Base-by-base conservation (phyloP, 2,888 invertebrate species). In the Drosophila pegasa region DNA sequence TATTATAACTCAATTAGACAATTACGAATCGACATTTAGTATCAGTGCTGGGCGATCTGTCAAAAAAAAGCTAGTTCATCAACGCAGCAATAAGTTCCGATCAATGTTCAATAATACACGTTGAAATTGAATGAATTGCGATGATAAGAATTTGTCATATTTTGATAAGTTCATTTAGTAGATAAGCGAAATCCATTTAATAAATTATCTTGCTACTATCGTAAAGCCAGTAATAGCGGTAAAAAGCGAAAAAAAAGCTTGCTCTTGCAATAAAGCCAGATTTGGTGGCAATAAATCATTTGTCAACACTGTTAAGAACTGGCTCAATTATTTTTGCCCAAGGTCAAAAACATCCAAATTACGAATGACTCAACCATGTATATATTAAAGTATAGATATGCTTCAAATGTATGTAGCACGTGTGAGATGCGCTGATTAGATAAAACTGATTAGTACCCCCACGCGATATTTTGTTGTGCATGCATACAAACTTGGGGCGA, bases 301-400 rank as follows among this genome's bases (percentile, higher is more conserved):
- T 25, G 37, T 1, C 18, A 27, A 9, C 37, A 38, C 52, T 38
- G 18, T 52, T 35, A 18, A 20, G 25, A 27, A 22, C 38, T 40
- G 22, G 41, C 40, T 51, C 45, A 41, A n/a, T n/a, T n/a, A n/a
- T n/a, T n/a, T n/a, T n/a, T n/a, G 22, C 22, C 16, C 56, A 76
- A 64, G 65, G 80, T 61, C 83, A 66, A 62, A 54, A 52, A 38
- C 65, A 29, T 33, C 14, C 18, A 52, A 38, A 25, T 38, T 22
- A 38, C 14, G 35, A 6, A 56, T 75, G 77, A 75, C 25, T 77
- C 77, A 71, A 27, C 48, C 43, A 67, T n/a, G n/a, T 55, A 6
- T 31, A 33, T 18, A 10, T 10, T 31, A 18, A 10, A 18, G 7
- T 41, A 5, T 10, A 25, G 25, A 48, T 41, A 41, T 41, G 41